Base-by-base conservation (phyloP, 2,113 vertebrate genomes). In the Cryptomyrus ogoouensis region DNA sequence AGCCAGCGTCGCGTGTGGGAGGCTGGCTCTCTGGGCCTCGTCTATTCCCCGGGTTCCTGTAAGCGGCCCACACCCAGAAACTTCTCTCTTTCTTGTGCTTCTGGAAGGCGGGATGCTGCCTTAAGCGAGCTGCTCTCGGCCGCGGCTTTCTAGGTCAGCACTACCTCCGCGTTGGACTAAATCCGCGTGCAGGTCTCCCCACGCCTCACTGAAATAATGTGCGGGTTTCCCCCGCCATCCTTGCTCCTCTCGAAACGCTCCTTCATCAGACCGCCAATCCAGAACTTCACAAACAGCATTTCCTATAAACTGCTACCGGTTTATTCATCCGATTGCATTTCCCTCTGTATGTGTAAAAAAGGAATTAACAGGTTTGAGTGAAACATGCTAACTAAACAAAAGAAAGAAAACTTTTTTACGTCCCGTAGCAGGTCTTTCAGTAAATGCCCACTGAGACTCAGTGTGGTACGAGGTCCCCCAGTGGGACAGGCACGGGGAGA, bases 141-240 rank as follows among this genome's bases (percentile, higher is more conserved):
- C 39, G 53, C 87, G 87, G 88, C 86, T 62, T 89, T 91, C 84
- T 88, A 89, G 90, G 84, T 62, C 88, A 88, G n/a, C 27, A 50
- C 90, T 90, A 50, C 35, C 56, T 35, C 56, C 46, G 70, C 77
- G n/a, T 58, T 6, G 31, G 49, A 13, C 90, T 53, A 50, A 56
- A 83, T 15, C 12, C 66, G 35, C 58, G 27, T 53, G 88, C 90
- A 80, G 83, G 83, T 89, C 83, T 77, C 53, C 62, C 70, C 89
- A 13, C 86, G 53, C 80, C 70, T 74, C 27, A 89, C 50, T 12
- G 17, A 80, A 39, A 42, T 12, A 74, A 74, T 17, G 35, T 17
- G 31, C 39, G 74, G 74, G 35, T 80, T 80, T 80, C 15, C 74
- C 74, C 74, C 5, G 6, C 35, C 35, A 7, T 80, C 35, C 35